Base-by-base conservation (phyloP, 2,113 vertebrate species). In the Podilymbus podiceps region DNA sequence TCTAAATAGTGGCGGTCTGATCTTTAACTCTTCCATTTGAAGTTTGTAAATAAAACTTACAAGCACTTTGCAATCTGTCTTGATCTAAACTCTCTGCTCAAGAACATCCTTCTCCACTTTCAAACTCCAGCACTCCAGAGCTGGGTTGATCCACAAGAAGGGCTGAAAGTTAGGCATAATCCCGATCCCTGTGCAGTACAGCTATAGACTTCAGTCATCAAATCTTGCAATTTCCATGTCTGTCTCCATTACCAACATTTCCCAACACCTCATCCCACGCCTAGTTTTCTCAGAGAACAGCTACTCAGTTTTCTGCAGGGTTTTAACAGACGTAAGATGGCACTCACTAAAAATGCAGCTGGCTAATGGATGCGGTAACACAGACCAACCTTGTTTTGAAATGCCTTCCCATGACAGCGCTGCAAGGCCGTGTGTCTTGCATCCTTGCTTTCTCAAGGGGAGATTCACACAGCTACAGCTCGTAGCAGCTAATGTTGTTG, bases 231-330 rank as follows among this genome's bases (percentile, higher is more conserved):
- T 88, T 82, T 58, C 50, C 15, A 8, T 1, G 11, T 12, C 40
- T 0, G 3, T 3, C 8, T 4, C 6, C 46, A 22, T 35, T 25
- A 19, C 8, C 38, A 23, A 19, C 11, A 8, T 59, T 52, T 66
- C 53, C 38, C 28, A n/a, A 11, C 64, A 59, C 33, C 17, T 42
- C 4, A 3, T 13, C 23, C 16, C 53, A n/a, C 31, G 46, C 23
- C 5, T 5, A 14, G 18, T 55, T 38, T 79, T 49, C 31, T 22
- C 46, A 46, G 18, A n/a, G 56, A 44, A 12, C 31, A 71, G 7
- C 30, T 27, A 52, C 28, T 22, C 15, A 23, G 12, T 76, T 56
- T 56, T 33, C 55, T 50, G 44, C n/a, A 64, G 50, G 17, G 12
- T 47, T 72, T 66, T 59, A 47, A 16, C 13, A 77, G 30, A 71